A percentile compares a stretch with the other conserved stretches of the same genome.
Conservation (phyloP, 1,140 invertebrate species). For the Pomacea maculata region DNA sequence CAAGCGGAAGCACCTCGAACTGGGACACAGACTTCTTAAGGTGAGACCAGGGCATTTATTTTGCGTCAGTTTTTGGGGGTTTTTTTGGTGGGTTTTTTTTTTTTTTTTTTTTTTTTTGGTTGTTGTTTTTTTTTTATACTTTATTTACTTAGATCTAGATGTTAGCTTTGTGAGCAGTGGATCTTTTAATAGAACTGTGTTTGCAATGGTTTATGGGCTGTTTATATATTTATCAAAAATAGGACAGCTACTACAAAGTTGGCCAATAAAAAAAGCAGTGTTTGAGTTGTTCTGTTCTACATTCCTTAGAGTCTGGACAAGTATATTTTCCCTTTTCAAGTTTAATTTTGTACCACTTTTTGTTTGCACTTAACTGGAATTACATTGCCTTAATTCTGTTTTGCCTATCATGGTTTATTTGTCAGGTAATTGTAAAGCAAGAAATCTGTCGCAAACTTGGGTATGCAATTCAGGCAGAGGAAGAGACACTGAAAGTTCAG, state of each 20-base stretch:
- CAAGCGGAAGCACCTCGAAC: slow-evolving; percentile 77
- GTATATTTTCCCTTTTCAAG: no score
- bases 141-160: not conserved
- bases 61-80: not conserved
- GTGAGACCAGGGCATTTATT: slow-evolving; percentile 60
- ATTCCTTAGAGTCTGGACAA: no score
- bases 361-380: no score
- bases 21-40: slow-evolving; percentile 81
- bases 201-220: no score
- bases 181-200: no score
- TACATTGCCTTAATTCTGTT: not conserved
- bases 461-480: slow-evolving; percentile 84
- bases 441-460: slow-evolving; percentile 88
- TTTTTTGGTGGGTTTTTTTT: not conserved
- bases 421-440: slow-evolving; percentile 83
- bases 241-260: no score
- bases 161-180: no score
- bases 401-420: not conserved
- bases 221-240: no score
- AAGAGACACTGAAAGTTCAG: slow-evolving; percentile 84
- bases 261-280: no score
- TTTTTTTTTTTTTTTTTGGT: not conserved
- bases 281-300: no score
- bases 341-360: no score
- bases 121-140: not conserved